phyloP scores from a whole-genome alignment of 2,113 vertebrate genomes.

The Podarcis muralis region DNA sequence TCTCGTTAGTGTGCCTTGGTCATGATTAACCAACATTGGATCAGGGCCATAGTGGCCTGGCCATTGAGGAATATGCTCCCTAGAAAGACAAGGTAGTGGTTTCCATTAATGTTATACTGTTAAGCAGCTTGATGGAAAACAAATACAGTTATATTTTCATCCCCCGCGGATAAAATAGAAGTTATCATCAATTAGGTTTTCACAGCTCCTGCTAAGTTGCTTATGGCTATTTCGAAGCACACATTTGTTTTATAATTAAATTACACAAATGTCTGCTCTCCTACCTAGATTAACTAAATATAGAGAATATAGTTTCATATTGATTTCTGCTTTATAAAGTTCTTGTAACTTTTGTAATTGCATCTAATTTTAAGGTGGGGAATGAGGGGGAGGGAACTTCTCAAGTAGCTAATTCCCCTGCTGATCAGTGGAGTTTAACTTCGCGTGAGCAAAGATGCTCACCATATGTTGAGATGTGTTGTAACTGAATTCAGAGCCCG shows the following conservation, averaged over 20 bases:
- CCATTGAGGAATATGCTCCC: neutral
- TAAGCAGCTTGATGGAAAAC: neutral
- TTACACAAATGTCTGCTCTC: conserved; percentile 1
- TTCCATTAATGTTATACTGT: neutral
- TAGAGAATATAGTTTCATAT: neutral
- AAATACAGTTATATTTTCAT: neutral
- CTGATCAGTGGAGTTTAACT: neutral
- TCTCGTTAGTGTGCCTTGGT: neutral
- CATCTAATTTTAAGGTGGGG: neutral
- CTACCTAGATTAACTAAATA: neutral
- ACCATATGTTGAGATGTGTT: neutral
- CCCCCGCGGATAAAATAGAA: conserved; percentile 17
- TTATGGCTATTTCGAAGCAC: conserved; percentile 13
- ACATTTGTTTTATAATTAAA: conserved; percentile 13
- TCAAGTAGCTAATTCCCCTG: neutral
- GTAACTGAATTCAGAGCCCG: neutral
- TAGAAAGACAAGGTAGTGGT: neutral
- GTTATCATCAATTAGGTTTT: neutral
- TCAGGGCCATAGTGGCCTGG: neutral
- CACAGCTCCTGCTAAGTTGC: conserved; percentile 2
- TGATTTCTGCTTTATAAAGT: rapidly evolving
- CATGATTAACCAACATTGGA: neutral
- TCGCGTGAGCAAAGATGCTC: neutral
- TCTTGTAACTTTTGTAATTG: conserved; percentile 13
- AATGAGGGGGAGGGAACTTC: neutral